Conservation (phyloP, 1,140 invertebrate genomes). For the Drosophila lacteicornis region DNA sequence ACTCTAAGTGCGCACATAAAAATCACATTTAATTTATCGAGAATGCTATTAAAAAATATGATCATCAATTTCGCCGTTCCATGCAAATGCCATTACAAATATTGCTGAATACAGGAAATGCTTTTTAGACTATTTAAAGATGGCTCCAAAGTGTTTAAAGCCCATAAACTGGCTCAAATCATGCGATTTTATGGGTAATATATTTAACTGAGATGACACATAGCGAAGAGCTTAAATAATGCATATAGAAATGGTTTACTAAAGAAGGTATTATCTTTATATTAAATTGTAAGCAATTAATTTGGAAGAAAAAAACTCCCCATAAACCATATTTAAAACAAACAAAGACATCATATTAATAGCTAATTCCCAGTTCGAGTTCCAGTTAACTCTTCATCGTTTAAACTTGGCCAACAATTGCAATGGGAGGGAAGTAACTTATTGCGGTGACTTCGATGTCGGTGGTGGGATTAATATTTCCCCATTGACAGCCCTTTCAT, state of each 20-base stretch:
- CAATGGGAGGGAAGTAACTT: background rate
- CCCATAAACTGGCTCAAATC: slow-evolving; percentile 10
- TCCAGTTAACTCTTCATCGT: background rate
- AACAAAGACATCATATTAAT: slow-evolving; percentile 5
- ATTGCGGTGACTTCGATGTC: slow-evolving; percentile 26
- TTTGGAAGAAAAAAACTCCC: background rate
- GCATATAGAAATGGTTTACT: background rate
- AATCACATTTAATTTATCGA: slow-evolving; percentile 63
- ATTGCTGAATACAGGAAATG: slow-evolving; percentile 15
- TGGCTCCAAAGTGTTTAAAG: background rate
- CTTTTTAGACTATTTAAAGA: too few relatives aligned
- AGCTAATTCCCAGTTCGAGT: background rate
- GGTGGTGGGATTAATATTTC: slow-evolving; percentile 36
- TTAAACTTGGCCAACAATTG: slow-evolving; percentile 13
- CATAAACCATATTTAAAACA: background rate
- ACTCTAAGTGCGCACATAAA: slow-evolving; percentile 50
- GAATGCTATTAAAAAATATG: slow-evolving; percentile 59
- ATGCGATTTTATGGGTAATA: slow-evolving; percentile 12
- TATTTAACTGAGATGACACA: background rate
- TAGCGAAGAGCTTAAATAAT: background rate
- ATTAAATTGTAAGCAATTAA: background rate
- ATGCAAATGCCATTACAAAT: slow-evolving; percentile 59
- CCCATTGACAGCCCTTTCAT: slow-evolving; percentile 42
- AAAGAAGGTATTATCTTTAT: background rate
- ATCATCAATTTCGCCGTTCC: slow-evolving; percentile 48